Percentiles rank a stretch among this genome's conserved stretches.
These are phyloP conservation scores for Dinocampus coccinellae DNA, from an alignment of 2,888 invertebrate species.

Conservation along the genomic window DNA sequence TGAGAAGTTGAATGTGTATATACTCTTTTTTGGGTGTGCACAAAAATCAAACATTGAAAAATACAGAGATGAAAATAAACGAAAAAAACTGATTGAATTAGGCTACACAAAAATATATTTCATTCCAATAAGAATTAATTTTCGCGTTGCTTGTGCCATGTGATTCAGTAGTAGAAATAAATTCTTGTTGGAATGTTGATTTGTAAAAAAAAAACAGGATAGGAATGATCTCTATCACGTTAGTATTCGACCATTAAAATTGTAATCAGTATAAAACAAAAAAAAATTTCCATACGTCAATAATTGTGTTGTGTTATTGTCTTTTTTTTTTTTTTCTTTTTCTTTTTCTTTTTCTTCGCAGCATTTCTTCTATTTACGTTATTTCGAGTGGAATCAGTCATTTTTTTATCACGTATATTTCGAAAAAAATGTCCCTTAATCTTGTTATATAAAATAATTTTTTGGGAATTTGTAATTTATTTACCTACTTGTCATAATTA, in stretches of 20 bases:
- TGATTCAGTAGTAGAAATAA: not conserved
- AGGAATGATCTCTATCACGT: not conserved
- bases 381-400: not conserved
- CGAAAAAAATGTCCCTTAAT: too few species aligned
- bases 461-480: not conserved
- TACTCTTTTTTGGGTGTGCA: not conserved
- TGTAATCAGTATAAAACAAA: not conserved
- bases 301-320: not conserved
- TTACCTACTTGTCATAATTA: not conserved
- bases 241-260: not conserved
- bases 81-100: not conserved
- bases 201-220: not conserved
- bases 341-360: not conserved
- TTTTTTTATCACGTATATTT: too few species aligned
- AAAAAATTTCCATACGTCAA: not conserved
- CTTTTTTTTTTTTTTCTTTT: not conserved
- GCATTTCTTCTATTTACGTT: too few species aligned
- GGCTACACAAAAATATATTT: not conserved
- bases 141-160: not conserved
- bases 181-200: conserved; percentile 8
- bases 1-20: not conserved
- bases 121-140: conserved; percentile 8
- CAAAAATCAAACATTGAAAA: not conserved
- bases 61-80: not conserved
- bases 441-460: not conserved